These are phyloP conservation scores for Gymnorhina tibicen DNA, from an alignment of 2,113 vertebrate species.

Conservation along the genomic window DNA sequence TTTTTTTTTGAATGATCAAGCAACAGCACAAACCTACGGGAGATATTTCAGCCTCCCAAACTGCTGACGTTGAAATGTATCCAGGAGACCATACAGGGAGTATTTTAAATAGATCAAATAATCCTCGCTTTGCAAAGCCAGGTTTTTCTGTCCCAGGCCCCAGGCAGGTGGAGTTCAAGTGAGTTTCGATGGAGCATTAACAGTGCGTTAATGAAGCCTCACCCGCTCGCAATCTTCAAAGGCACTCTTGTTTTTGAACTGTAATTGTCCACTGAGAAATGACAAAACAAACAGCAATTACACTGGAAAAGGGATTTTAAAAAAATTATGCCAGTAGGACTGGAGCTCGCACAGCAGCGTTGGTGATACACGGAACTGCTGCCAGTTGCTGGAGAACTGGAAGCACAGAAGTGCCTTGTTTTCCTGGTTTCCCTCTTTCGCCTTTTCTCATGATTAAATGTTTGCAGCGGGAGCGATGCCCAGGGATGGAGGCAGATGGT, in stretches of 20 bases:
- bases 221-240: not conserved
- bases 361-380: not conserved
- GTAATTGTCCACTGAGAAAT: constrained; percentile 63
- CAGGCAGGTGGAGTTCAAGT: constrained; percentile 23
- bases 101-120: constrained; percentile 43
- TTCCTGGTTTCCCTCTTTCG: not conserved
- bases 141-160: not conserved
- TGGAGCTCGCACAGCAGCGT: not conserved
- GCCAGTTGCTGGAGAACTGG: not conserved
- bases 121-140: not conserved
- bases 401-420: not conserved
- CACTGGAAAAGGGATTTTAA: not conserved
- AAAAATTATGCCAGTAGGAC: constrained; percentile 14
- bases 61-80: constrained; percentile 17
- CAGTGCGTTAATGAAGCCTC: not conserved
- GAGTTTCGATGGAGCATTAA: not conserved
- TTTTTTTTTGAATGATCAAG: not conserved
- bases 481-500: not conserved
- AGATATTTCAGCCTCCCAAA: constrained; percentile 17
- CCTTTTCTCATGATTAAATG: not conserved
- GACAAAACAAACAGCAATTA: constrained; percentile 66
- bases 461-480: not conserved
- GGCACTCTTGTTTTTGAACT: constrained; percentile 19
- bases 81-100: constrained; percentile 10
- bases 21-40: not conserved